These are phyloP conservation scores for Mycetomoellerius zeteki DNA, from an alignment of 1,140 invertebrate species.

Conservation along the genomic window DNA sequence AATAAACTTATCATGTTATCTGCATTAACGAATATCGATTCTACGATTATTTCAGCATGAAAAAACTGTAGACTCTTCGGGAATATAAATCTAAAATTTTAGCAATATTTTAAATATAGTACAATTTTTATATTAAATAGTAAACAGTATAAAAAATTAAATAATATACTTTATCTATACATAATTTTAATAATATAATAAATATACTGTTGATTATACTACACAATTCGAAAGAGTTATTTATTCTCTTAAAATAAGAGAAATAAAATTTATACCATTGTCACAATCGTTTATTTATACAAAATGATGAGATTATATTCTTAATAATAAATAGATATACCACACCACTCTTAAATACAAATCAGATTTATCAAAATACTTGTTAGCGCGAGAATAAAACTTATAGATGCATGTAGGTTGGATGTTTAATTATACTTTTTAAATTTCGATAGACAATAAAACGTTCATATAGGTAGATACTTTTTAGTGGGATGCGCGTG, in stretches of 20 bases:
- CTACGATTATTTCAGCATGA: background rate
- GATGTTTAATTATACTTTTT: background rate
- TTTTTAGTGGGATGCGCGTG: background rate
- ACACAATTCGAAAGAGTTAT: background rate
- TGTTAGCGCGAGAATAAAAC: background rate
- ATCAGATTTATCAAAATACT: background rate
- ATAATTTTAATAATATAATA: background rate
- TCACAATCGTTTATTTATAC: too few species aligned
- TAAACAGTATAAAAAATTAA: too few species aligned
- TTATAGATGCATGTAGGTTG: too few species aligned
- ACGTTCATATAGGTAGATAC: background rate
- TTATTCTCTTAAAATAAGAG: too few species aligned
- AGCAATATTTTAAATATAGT: background rate
- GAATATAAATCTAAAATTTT: conserved; percentile 8
- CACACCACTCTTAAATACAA: background rate
- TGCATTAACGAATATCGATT: conserved; percentile 10
- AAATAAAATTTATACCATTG: too few species aligned
- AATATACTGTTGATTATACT: background rate
- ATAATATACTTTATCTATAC: background rate
- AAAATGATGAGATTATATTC: background rate
- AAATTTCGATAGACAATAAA: background rate
- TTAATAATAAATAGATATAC: background rate
- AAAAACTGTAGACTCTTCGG: background rate
- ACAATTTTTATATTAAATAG: too few species aligned
- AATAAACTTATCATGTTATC: background rate